These are phyloP conservation scores for Argya squamiceps DNA, from an alignment of 2,797 vertebrate species.

Conservation along the genomic window DNA sequence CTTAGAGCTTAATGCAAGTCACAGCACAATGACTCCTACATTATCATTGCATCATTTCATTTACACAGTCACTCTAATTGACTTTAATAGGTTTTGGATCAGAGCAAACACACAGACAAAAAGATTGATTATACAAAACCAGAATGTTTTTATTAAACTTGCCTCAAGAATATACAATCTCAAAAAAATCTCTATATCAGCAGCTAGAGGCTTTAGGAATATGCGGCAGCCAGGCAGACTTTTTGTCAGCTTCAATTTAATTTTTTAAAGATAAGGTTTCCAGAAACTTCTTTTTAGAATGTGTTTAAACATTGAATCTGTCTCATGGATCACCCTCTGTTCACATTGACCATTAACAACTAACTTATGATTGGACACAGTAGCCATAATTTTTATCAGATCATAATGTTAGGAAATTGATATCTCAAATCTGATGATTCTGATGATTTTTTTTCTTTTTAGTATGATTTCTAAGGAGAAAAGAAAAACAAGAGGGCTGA, in stretches of 20 bases:
- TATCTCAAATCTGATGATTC: neutral
- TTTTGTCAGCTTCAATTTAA: conserved; percentile 6
- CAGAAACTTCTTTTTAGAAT: neutral
- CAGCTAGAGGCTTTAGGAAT: conserved; percentile 6
- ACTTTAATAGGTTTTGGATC: conserved; percentile 52
- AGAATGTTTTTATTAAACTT: conserved; percentile 26
- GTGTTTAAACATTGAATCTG: neutral
- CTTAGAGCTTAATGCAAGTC: conserved; percentile 39
- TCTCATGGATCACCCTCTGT: neutral
- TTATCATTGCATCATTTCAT: conserved; percentile 59
- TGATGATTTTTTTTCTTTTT: neutral
- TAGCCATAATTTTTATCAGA: neutral
- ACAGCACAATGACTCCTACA: conserved; percentile 35
- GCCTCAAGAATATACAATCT: conserved; percentile 1
- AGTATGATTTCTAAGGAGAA: neutral
- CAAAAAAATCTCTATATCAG: conserved; percentile 16
- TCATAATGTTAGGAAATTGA: neutral
- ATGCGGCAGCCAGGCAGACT: neutral
- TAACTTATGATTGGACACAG: neutral
- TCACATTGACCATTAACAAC: neutral
- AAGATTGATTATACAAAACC: conserved; percentile 40
- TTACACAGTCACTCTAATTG: conserved; percentile 48
- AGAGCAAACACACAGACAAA: conserved; percentile 43
- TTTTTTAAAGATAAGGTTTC: neutral
- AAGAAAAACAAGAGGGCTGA: neutral